A percentile compares a stretch with the other conserved stretches of the same genome.
These are phyloP conservation scores for Carterocephalus palaemon DNA, from an alignment of 2,888 invertebrate genomes.

Conservation along the genomic window DNA sequence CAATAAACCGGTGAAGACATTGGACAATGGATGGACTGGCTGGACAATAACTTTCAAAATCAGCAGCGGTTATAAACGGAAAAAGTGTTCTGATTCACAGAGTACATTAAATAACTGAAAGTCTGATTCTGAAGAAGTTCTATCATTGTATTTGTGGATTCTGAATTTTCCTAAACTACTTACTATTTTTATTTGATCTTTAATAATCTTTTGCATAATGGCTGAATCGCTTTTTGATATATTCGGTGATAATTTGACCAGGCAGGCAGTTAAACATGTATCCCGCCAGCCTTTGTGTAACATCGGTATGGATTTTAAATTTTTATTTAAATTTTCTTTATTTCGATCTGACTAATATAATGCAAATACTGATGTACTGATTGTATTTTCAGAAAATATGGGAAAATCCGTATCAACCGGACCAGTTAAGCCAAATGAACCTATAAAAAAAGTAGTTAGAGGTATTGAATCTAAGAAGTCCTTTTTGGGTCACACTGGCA, in stretches of 20 bases:
- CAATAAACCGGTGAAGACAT: no score
- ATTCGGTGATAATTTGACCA: constrained; percentile 58
- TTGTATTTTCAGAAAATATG: constrained; percentile 53
- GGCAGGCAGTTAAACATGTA: constrained; percentile 55
- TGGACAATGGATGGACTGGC: no score
- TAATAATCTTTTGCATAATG: no score
- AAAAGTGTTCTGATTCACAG: no score
- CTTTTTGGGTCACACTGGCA: constrained; percentile 61
- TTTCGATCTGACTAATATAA: not conserved
- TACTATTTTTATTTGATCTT: no score
- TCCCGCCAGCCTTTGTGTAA: constrained; percentile 60
- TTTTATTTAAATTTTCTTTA: not conserved
- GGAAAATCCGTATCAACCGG: constrained; percentile 56
- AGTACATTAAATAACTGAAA: no score
- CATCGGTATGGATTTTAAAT: constrained; percentile 48
- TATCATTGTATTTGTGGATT: no score
- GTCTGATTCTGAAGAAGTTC: no score
- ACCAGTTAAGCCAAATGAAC: constrained; percentile 61
- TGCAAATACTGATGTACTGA: not conserved
- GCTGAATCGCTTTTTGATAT: constrained; percentile 62
- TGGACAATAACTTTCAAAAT: no score
- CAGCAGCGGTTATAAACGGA: no score
- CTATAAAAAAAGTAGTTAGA: constrained; percentile 55
- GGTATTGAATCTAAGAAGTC: constrained; percentile 60
- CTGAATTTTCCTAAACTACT: no score